These are phyloP conservation scores for Amphilophus citrinellus DNA, from an alignment of 2,113 vertebrate species.

Conservation along the genomic window DNA sequence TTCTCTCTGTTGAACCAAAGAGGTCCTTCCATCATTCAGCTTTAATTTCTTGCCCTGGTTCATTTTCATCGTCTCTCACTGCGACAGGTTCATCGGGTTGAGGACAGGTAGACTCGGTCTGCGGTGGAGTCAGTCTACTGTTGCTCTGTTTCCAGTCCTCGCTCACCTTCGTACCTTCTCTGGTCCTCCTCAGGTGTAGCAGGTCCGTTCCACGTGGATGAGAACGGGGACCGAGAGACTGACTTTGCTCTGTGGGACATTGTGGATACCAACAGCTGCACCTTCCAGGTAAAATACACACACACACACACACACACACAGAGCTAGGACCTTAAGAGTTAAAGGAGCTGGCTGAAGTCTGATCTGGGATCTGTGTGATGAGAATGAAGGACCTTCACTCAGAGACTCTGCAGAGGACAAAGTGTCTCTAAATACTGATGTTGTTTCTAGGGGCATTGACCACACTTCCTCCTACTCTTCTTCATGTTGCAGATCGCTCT, in stretches of 20 bases:
- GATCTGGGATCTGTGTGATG: too few relatives aligned
- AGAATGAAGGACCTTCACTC: too few relatives aligned
- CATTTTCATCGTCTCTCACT: too few relatives aligned
- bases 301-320: slow-evolving; percentile 4
- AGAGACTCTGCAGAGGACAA: too few relatives aligned
- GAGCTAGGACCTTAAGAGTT: neutral
- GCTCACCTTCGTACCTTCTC: neutral
- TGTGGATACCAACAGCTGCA: slow-evolving; percentile 79
- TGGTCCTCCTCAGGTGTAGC: slow-evolving; percentile 85
- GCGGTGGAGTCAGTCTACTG: too few relatives aligned
- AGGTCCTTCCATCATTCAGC: neutral
- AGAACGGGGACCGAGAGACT: slow-evolving; percentile 90
- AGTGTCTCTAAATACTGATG: too few relatives aligned
- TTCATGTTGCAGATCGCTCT: slow-evolving; percentile 81
- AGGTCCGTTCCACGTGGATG: slow-evolving; percentile 87
- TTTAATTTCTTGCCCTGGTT: too few relatives aligned
- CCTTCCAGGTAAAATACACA: slow-evolving; percentile 84
- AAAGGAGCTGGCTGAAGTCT: neutral
- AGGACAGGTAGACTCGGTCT: too few relatives aligned
- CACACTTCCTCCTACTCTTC: neutral
- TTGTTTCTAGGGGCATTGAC: neutral
- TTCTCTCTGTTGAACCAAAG: neutral
- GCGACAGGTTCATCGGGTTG: too few relatives aligned
- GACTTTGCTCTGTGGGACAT: slow-evolving; percentile 95
- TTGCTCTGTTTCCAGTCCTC: too few relatives aligned